Percentiles rank a stretch among this genome's conserved stretches.
These are phyloP conservation scores for Panopea generosa DNA, from an alignment of 2,888 invertebrate genomes.

Conservation along the genomic window DNA sequence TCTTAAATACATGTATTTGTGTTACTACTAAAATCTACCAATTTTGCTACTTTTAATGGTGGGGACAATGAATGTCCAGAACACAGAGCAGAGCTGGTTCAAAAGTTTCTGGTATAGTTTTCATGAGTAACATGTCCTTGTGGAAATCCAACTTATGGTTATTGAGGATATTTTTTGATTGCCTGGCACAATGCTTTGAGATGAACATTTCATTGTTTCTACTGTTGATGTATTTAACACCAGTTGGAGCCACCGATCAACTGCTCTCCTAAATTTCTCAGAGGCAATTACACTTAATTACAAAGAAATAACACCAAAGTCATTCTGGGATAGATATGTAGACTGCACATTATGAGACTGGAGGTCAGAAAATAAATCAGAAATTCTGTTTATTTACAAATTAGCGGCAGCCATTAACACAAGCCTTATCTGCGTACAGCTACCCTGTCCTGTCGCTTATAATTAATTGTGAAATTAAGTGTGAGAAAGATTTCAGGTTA, in stretches of 20 bases:
- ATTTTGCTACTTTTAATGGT: too few relatives aligned
- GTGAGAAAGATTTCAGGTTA: too few relatives aligned
- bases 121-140: constrained; percentile 5
- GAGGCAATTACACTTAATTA: constrained; percentile 56
- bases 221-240: constrained; percentile 53
- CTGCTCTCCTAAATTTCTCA: constrained; percentile 24
- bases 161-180: constrained; percentile 38
- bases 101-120: too few relatives aligned
- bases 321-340: too few relatives aligned
- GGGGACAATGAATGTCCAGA: too few relatives aligned
- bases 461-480: constrained; percentile 27
- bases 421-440: constrained; percentile 23
- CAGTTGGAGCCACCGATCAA: not conserved
- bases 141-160: not conserved
- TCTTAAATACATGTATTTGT: too few relatives aligned
- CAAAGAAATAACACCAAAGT: constrained; percentile 47
- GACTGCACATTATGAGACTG: not conserved
- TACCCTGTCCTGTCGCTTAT: constrained; percentile 30
- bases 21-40: too few relatives aligned
- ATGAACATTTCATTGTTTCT: constrained; percentile 40
- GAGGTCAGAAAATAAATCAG: constrained; percentile 44
- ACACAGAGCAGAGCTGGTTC: too few relatives aligned
- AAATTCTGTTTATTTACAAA: constrained; percentile 39
- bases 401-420: constrained; percentile 42
- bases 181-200: constrained; percentile 19